Evolutionary conservation across 1,140 invertebrate species (phyloP), one percentile per base, ranked within the genome.

Genomic region (Asbolus verrucosus): DNA sequence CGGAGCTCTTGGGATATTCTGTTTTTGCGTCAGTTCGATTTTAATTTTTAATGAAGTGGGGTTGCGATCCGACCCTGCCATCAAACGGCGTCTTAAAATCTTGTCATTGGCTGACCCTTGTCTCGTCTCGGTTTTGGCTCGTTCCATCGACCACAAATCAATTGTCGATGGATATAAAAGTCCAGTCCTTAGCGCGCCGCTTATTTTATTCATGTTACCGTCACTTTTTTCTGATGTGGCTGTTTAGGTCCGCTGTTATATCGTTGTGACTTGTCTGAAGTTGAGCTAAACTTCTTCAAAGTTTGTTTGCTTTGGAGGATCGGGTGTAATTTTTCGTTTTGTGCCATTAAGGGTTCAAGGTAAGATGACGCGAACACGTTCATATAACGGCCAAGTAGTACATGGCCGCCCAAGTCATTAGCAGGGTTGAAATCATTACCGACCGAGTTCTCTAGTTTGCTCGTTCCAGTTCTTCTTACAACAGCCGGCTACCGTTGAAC

Each of bases 371-470:
- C 46, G n/a, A n/a, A n/a, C n/a, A n/a, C n/a, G n/a, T n/a, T n/a
- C n/a, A n/a, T n/a, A n/a, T n/a, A n/a, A n/a, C n/a, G n/a, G n/a
- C n/a, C n/a, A n/a, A n/a, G n/a, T n/a, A n/a, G n/a, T n/a, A n/a
- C n/a, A 15, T 6, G 33, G 33, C 46, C 46, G 46, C 46, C 46
- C 21, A 6, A 27, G 19, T 54, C 46, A 54, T 54, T 54, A 54
- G 46, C 46, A 54, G 46, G 46, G 46, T 54, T 54, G 46, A 27
- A 54, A 54, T 54, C 46, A 54, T 54, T 54, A 54, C 46, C 46
- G 41, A 30, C 27, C 27, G 33, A 36, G 33, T 36, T 36, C 33
- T 36, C 33, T 8, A 54, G 46, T 54, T 54, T 54, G 46, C 46
- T 54, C 46, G 46, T 54, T 54, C 46, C 46, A 54, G 19, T 24